Evolutionary conservation across 2,797 vertebrate species (phyloP).

Genomic region (Perodicticus potto): DNA sequence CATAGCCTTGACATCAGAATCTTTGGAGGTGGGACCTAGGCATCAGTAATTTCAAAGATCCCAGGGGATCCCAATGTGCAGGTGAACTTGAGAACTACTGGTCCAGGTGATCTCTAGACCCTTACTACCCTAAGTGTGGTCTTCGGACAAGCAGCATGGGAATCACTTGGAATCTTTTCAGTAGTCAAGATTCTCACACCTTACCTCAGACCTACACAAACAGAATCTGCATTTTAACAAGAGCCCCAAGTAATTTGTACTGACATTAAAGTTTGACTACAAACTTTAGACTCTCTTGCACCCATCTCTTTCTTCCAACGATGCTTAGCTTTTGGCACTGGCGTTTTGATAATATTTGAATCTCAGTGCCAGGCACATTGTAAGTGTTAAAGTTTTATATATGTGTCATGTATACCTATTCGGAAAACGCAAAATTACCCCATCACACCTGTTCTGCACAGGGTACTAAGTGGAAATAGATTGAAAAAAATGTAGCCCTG

Average conservation of each 20-base stretch:
- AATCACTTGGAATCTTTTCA: background rate
- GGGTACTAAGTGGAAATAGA: constrained; percentile 53
- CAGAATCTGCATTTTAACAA: constrained; percentile 26
- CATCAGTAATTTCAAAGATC: background rate
- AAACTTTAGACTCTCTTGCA: no score
- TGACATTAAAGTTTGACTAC: constrained; percentile 16
- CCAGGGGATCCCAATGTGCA: background rate
- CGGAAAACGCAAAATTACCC: constrained; percentile 34
- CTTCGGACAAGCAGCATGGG: background rate
- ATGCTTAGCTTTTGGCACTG: background rate
- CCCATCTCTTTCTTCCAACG: background rate
- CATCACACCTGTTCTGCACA: background rate
- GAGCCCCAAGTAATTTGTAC: background rate
- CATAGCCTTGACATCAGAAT: background rate
- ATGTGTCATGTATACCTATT: background rate
- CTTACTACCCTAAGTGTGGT: background rate
- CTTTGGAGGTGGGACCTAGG: background rate
- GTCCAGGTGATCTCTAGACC: background rate
- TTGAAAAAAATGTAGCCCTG: background rate
- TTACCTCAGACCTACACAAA: background rate
- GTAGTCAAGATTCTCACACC: background rate
- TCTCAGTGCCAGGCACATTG: background rate
- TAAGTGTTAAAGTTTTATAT: background rate
- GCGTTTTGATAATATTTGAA: constrained; percentile 27
- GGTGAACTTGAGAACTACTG: background rate